These are phyloP conservation scores for Notothenia coriiceps DNA, from an alignment of 2,113 vertebrate genomes.

Conservation along the genomic window DNA sequence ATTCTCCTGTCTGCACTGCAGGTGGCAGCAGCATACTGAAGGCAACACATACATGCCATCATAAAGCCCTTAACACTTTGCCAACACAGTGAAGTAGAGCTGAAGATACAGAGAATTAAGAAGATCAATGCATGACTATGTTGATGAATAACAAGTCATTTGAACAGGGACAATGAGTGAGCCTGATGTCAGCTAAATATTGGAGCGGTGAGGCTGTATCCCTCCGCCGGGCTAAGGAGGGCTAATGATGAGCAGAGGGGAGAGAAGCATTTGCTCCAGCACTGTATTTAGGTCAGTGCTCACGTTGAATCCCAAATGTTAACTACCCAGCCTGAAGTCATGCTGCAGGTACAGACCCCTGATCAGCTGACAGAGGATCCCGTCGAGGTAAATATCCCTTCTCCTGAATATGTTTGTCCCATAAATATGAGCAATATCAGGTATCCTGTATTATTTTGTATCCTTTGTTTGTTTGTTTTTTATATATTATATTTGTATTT, in stretches of 20 bases:
- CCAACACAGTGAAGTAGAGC: neutral
- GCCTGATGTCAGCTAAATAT: neutral
- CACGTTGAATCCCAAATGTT: no score
- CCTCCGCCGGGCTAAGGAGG: no score
- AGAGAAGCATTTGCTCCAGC: neutral
- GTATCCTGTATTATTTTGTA: no score
- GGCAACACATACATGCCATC: neutral
- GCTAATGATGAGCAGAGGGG: neutral
- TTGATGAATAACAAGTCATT: neutral
- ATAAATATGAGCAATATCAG: no score
- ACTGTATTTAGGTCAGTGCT: neutral
- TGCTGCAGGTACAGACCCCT: no score
- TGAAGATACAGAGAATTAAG: neutral
- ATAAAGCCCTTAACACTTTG: neutral
- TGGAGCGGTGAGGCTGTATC: neutral
- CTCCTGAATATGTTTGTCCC: no score
- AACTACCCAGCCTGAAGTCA: no score
- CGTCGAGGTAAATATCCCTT: no score
- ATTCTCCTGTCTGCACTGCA: neutral
- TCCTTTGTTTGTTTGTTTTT: neutral
- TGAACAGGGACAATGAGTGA: neutral
- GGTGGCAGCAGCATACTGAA: conserved; percentile 2
- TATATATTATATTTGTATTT: no score
- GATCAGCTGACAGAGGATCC: no score
- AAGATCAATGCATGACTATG: neutral